Evolutionary conservation across 2,113 vertebrate genomes (phyloP), one percentile per base, ranked within the genome.

Genomic region (Mobula hypostoma): DNA sequence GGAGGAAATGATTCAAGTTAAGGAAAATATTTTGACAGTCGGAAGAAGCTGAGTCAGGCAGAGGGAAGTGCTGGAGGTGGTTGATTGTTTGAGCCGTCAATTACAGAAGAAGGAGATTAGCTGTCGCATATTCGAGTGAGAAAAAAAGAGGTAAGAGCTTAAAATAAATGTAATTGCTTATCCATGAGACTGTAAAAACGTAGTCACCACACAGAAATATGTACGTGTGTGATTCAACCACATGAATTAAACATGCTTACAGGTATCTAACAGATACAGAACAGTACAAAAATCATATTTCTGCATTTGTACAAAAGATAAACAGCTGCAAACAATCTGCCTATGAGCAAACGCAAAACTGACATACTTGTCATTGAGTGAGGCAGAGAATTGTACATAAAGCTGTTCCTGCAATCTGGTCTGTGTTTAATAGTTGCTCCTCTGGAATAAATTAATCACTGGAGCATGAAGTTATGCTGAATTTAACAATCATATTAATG

Each of bases 1-100:
- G n/a, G 77, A 79, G n/a, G n/a, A 79, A 79, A 79, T 36, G n/a
- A 79, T 79, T 79, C n/a, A 36, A 79, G 77, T 79, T 36, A 79
- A 79, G 36, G n/a, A 79, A 79, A 79, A 79, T 36, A 36, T 79
- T 79, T 36, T 79, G 77, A 79, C 36, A 36, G n/a, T n/a, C 9
- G n/a, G 29, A 78, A 32, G 29, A 78, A 78, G 77, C 77, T 32
- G 29, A 32, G 77, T 32, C 77, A 78, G 77, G n/a, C 14, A 36
- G 77, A 79, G n/a, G 77, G 32, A 79, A 17, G 15, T 79, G 77
- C n/a, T 36, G 77, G 77, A 74, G 72, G 2, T 19, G 68, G 68
- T 70, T 29, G 19, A 77, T 29, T 74, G 77, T 12, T 17, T 32
- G 77, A 79, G 9, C 77, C 2, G 77, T 2, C 15, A 36, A 1